Base-by-base conservation (phyloP, 1,140 invertebrate species). In the Leptinotarsa lineolata region DNA sequence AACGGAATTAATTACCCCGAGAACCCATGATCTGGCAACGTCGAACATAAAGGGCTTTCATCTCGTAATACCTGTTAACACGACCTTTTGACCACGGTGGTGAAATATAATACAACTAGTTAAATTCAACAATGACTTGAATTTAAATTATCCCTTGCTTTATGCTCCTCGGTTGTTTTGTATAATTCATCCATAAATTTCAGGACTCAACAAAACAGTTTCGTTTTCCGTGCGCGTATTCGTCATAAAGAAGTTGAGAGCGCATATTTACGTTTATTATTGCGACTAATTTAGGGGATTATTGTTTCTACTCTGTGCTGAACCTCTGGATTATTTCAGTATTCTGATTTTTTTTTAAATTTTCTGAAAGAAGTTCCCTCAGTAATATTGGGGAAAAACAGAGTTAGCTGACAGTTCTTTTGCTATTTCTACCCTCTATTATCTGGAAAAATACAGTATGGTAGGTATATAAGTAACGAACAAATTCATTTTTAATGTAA, bases 151-250 rank as follows among this genome's bases (percentile, higher is more conserved):
- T 65, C 63, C n/a, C 39, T 15, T 22, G 21, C 63, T 30, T 22
- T 24, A 16, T 65, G 24, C 63, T 24, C 63, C 15, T 16, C 13
- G 22, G 39, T 22, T 65, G 63, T 65, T 22, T 65, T 21, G 63
- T 24, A 65, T 65, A 65, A 65, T 65, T 65, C 20, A n/a, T 16
- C 63, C 15, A 65, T 65, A 65, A 65, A 65, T 65, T 65, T 65
- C 22, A 65, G 11, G 8, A 24, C 63, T 65, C 22, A 65, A 65
- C 63, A 65, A 65, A 22, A 65, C 22, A 65, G 63, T 65, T 65
- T 54, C 48, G 48, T 54, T 54, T 54, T 65, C 63, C 22, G 18
- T 39, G 22, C 63, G 21, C 63, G 63, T 65, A 22, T 24, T 21
- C 21, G 24, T 22, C 21, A 39, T 65, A 65, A 65, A 65, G 21